Evolutionary conservation across 2,888 invertebrate genomes (phyloP), one percentile per base, ranked within the genome.

Genomic region (Drosophila multiciliata): DNA sequence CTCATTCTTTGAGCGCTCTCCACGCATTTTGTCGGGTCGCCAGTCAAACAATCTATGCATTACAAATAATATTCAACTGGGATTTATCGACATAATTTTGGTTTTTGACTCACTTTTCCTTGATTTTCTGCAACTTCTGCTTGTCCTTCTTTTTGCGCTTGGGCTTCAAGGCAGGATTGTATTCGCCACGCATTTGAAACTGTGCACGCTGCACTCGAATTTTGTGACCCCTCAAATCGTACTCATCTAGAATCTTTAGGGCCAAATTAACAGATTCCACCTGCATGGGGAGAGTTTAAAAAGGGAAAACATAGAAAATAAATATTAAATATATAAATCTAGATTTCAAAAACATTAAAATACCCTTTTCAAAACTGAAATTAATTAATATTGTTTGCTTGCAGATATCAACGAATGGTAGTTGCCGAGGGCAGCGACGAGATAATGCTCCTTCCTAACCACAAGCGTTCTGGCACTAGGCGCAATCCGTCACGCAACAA

Each of bases 181-280:
- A 99, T 53, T 95, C 94, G 17, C 99, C 99, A 93, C 99, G 99
- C 95, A 98, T 94, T 93, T 98, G 96, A 92, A 99, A 99, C 90
- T 96, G 96, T 5, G 99, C 99, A 84, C 96, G 95, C 93, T 99
- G 98, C 3, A 99, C 99, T 87, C 95, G 95, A 7, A 99, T 94
- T 88, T 95, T 97, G 62, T 96, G 95, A 0, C 97, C 98, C 90
- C 97, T 95, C 8, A 96, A 93, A 72, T 96, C 95, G 82, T 95
- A 96, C 1, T 98, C 99, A 93, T 99, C 99, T 54, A 99, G 93
- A 74, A 99, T 94, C 73, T 97, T 96, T 63, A 99, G 92, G 1
- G 99, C 99, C 87, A 99, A 93, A 38, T 98, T 96, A 1, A 99
- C 98, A 6, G 99, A 99, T 93, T 99, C 99, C 64, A 96, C 94